These are phyloP conservation scores for Folsomia manolachei DNA, from an alignment of 2,888 invertebrate genomes.

Conservation along the genomic window DNA sequence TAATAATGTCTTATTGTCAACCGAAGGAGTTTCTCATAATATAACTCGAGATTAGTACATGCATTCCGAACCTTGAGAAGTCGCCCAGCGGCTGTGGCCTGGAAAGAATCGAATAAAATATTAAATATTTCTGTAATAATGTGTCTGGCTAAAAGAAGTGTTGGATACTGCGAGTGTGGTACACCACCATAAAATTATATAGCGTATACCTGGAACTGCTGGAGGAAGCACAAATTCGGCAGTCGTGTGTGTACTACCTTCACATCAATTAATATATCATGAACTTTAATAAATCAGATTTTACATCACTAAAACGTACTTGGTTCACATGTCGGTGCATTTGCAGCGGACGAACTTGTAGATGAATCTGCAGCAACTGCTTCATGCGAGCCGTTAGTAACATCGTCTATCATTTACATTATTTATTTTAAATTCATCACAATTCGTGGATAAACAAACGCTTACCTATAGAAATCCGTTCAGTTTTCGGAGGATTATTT, in stretches of 20 bases:
- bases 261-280: background rate
- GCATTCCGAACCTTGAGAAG: background rate
- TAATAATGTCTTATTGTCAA: background rate
- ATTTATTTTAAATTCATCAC: too few species aligned
- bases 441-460: too few species aligned
- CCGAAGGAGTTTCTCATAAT: background rate
- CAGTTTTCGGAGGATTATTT: too few species aligned
- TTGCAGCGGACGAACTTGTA: background rate
- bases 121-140: too few species aligned
- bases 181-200: too few species aligned
- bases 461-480: too few species aligned
- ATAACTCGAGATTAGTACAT: background rate
- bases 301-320: background rate
- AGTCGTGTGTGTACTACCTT: background rate
- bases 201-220: background rate
- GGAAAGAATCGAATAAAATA: too few species aligned
- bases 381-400: background rate
- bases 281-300: background rate
- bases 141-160: too few species aligned
- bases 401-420: background rate
- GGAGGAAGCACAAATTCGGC: background rate
- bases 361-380: background rate
- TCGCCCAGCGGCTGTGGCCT: background rate
- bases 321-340: background rate
- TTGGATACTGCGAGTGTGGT: too few species aligned